Evolutionary conservation across 1,140 invertebrate species (phyloP), one percentile per base, ranked within the genome.

Genomic region (Pomacea maculata): DNA sequence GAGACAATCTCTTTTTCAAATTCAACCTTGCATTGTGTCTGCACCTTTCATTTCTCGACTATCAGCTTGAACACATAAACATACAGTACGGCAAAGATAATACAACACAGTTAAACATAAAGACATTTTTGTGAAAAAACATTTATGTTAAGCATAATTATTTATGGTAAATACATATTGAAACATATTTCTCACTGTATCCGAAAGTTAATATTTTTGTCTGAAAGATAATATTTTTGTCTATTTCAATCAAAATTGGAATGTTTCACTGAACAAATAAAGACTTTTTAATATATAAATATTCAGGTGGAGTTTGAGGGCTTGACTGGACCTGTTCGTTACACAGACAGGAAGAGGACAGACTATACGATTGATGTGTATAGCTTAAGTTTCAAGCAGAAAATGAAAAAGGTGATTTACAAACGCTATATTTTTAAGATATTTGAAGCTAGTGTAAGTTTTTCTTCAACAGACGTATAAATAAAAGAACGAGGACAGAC

Each of bases 241-340:
- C 52, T 29, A 15, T 71, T 71, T 71, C n/a, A 15, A 14, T 45
- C n/a, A 34, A 45, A 15, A 34, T 15, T 6, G 45, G 45, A 45
- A 5, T 12, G 15, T 71, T 74, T 52, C 11, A 34, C 15, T 74
- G 8, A 1, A 45, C 34, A 45, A 45, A 4, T 45, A 45, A 45
- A 6, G 6, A 25, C 25, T 45, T 45, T 45, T 2, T 45, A 45
- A 45, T 8, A 57, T n/a, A 57, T 72, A 25, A 8, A 34, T 61
- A 80, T 84, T 10, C 87, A 97, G 97, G 95, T 97, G 12, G 96
- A 97, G 91, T 96, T 97, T 93, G 94, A 95, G 85, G 97, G 97
- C 7, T 91, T 98, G 83, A 98, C 97, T 2, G 97, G 97, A 68
- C 94, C 96, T 29, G 97, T 99, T 83, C 97, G 97, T 90, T 98